phyloP scores from a whole-genome alignment of 2,888 invertebrate species.

The Drosophila melanosoma region DNA sequence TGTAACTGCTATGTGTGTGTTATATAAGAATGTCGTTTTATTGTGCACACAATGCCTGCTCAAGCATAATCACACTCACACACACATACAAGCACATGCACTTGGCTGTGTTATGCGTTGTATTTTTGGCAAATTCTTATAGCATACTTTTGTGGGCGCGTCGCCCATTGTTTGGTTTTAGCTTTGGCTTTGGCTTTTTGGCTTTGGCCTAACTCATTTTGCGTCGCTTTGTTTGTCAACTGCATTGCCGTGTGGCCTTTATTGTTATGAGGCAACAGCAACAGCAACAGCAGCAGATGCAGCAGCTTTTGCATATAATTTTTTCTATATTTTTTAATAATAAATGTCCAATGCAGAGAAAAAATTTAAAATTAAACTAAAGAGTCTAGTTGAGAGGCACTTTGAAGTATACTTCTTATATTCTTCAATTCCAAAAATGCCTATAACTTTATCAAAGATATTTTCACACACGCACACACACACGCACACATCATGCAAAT shows the following conservation, averaged over 20 bases:
- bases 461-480: constrained; percentile 32
- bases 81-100: constrained; percentile 4
- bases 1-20: constrained; percentile 9
- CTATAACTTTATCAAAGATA: constrained; percentile 71
- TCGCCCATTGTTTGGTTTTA: constrained; percentile 58
- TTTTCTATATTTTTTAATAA: constrained; percentile 61
- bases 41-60: constrained; percentile 53
- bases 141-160: constrained; percentile 67
- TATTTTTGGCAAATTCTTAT: constrained; percentile 62
- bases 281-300: constrained; percentile 20
- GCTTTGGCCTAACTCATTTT: constrained; percentile 37
- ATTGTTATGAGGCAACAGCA: constrained; percentile 47
- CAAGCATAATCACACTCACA: constrained; percentile 28
- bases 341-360: constrained; percentile 56
- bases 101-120: constrained; percentile 4
- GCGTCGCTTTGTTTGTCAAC: constrained; percentile 65
- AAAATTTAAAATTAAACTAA: constrained; percentile 35
- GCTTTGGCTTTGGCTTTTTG: constrained; percentile 28
- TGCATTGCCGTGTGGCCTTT: constrained; percentile 70
- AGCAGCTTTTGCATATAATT: constrained; percentile 12
- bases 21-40: constrained; percentile 31
- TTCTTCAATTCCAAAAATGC: constrained; percentile 54
- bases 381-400: not conserved
- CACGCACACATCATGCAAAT: constrained; percentile 50
- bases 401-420: constrained; percentile 29